A percentile compares a stretch with the other conserved stretches of the same genome.
Conservation (phyloP, 2,888 invertebrate genomes). For the Craniophora ligustri region DNA sequence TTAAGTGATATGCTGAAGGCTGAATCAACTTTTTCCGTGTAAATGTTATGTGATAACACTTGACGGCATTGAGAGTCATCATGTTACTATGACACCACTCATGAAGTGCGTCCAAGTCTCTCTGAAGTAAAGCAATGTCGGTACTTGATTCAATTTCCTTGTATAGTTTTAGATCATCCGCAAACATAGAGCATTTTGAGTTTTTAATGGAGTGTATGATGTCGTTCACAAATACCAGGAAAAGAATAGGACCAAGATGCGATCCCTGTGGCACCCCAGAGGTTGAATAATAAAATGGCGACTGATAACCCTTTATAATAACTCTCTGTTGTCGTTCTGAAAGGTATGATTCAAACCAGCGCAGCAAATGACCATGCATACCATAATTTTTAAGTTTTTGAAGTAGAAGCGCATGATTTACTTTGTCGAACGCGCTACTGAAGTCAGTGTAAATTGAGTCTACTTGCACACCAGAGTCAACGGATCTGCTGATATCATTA, state of each 20-base stretch:
- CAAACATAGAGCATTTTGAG: constrained; percentile 3
- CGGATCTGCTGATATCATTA: background rate
- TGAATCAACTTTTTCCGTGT: background rate
- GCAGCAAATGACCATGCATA: background rate
- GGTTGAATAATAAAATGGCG: background rate
- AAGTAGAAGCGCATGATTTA: background rate
- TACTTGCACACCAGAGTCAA: background rate
- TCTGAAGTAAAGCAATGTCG: background rate
- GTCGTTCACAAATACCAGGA: constrained; percentile 1
- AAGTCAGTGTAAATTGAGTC: constrained; percentile 1
- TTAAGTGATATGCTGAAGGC: background rate
- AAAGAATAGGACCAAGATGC: constrained; percentile 7
- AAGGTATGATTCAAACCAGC: constrained; percentile 2
- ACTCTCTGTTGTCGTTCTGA: background rate
- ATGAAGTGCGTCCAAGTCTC: background rate
- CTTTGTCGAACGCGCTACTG: constrained; percentile 9
- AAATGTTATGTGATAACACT: background rate
- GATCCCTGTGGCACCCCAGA: constrained; percentile 4
- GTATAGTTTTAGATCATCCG: constrained; percentile 1
- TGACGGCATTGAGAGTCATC: background rate
- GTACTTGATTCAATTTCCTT: background rate
- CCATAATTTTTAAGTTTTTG: background rate
- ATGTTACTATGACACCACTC: background rate
- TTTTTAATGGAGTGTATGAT: constrained; percentile 2
- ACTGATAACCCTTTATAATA: constrained; percentile 1